Base-by-base conservation (phyloP, 2,888 invertebrate genomes). In the Tyria jacobaeae region DNA sequence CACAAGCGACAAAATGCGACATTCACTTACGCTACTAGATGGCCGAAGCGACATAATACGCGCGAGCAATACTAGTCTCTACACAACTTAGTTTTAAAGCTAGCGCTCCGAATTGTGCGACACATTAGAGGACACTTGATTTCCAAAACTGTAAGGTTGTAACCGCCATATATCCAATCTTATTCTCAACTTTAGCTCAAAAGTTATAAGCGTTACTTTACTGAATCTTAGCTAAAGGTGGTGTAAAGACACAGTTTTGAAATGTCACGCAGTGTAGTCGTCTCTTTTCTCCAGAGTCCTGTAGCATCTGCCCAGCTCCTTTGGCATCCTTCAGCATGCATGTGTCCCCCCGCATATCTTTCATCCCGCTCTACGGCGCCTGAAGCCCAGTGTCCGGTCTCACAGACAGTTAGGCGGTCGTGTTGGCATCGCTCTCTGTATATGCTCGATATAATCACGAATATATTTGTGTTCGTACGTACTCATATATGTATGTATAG, bases 261-360 rank as follows among this genome's bases (percentile, higher is more conserved):
- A 92, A 92, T 93, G 93, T 94, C 93, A 92, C 91, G 89, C 82
- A 86, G 89, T 92, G 92, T 91, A 89, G 92, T 92, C 89, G 90
- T 94, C 94, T 94, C 94, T 93, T 94, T 94, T 93, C 93, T 89
- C 87, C 92, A 84, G 89, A 89, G 92, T 94, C 92, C 92, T 92
- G 93, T 91, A 91, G 91, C 92, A 89, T 92, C 91, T 92, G 91
- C 88, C 89, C 84, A 82, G 87, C 89, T 91, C 92, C 93, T 92
- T 92, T 89, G 88, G 90, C 88, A 91, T 93, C 93, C 93, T 93
- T 93, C 91, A 89, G 89, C 87, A 81, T 88, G 87, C 87, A 87
- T 89, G 87, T 87, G 84, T 81, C 85, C 89, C 90, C 89, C 89
- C 91, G 89, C 91, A 79, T 83, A 92, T 94, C 92, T 92, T 92